Evolutionary conservation across 2,888 invertebrate species (phyloP), one percentile per base, ranked within the genome.

Genomic region (Caenorhabditis virilis): DNA sequence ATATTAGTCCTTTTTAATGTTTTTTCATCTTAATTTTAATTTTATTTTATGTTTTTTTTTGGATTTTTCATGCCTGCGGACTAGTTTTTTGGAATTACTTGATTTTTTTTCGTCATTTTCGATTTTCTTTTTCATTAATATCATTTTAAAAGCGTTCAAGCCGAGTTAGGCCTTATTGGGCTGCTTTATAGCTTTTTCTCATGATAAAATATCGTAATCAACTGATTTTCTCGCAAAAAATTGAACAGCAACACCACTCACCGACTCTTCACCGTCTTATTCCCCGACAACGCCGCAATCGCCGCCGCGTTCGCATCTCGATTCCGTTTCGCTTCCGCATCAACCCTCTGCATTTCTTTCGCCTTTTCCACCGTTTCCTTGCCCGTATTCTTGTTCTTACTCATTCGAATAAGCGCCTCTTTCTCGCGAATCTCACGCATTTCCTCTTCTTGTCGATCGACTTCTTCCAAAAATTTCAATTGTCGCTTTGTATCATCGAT

Each of bases 301-400:
- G 82, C 82, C 9, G 80, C 80, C 9, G 70, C 78, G 57, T 82
- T 82, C 1, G 82, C 82, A 35, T 82, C 80, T 2, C 79, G 74
- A 59, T 78, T 78, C 20, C 78, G 43, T 33, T 65, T 68, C 46
- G 74, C 82, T 33, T 80, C 79, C 11, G 79, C 75, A 41, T 82
- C 79, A 2, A 65, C 72, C 41, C 74, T 61, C 63, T 79, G 79
- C 52, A 81, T 65, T 67, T 80, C 69, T 62, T 72, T 90, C 68
- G 92, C 93, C 86, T 94, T 94, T 65, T 95, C 94, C 86, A 97
- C 87, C 84, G 95, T 95, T 1, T 93, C 91, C 84, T 97, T 95
- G 83, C 97, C 68, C 25, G 55, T 65, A 25, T 69, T 71, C 45
- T 78, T 79, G 46, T 72, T 69, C 48, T 78, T 77, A 36, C 95